Conservation (phyloP, 2,888 invertebrate species). For the Dioctria rufipes region DNA sequence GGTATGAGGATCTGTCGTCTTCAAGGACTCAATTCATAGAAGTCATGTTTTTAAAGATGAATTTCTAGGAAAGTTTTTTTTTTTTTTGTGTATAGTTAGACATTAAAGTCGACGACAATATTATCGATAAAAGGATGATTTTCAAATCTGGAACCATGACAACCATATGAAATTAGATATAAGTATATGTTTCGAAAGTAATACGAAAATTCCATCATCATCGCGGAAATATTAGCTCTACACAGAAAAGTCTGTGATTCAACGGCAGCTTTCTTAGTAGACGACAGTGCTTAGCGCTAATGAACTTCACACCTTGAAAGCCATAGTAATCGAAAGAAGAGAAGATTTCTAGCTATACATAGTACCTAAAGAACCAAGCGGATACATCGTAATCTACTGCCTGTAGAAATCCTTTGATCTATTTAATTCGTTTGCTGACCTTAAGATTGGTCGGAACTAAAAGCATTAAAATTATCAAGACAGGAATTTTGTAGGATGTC, state of each 20-base stretch:
- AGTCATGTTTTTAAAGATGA: slow-evolving; percentile 8
- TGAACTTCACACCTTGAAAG: neutral
- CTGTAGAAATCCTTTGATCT: slow-evolving; percentile 36
- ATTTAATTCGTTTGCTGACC: neutral
- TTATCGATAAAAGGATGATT: no score
- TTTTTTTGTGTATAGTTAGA: no score
- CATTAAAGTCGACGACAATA: no score
- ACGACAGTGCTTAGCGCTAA: neutral
- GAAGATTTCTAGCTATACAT: neutral
- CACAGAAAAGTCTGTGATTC: no score
- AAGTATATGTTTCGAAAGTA: slow-evolving; percentile 13
- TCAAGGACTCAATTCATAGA: slow-evolving; percentile 7
- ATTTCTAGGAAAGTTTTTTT: no score
- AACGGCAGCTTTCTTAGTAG: neutral
- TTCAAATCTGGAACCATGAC: neutral
- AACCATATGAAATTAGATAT: neutral
- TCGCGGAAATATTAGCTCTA: slow-evolving; percentile 9
- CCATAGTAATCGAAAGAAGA: neutral
- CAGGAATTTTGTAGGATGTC: slow-evolving; percentile 6
- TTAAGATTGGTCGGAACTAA: neutral
- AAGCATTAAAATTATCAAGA: slow-evolving; percentile 4
- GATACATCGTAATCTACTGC: neutral
- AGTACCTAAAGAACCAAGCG: neutral
- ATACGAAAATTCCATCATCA: slow-evolving; percentile 29
- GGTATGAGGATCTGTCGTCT: neutral